Conservation (phyloP, 2,888 invertebrate genomes). For the Hypolimnas misippus region DNA sequence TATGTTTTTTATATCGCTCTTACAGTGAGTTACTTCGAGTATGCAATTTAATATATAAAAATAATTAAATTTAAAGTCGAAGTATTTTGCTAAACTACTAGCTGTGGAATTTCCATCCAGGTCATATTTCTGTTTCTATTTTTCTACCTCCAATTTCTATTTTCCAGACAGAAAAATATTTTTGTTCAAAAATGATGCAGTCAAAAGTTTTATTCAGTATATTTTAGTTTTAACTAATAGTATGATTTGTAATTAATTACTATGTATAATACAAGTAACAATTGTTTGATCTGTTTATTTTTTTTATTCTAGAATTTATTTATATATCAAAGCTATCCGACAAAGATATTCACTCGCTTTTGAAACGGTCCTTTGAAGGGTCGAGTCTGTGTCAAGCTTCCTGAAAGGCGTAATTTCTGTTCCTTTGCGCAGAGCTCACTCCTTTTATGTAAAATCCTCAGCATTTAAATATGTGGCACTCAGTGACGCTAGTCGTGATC, state of each 20-base stretch:
- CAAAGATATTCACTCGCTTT: conserved; percentile 54
- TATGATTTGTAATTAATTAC: not conserved
- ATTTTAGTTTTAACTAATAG: not conserved
- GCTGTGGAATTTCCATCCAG: too few species aligned
- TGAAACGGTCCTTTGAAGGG: conserved; percentile 50
- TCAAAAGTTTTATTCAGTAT: too few species aligned
- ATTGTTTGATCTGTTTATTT: not conserved
- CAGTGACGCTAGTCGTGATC: conserved; percentile 42
- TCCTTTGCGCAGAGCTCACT: conserved; percentile 30
- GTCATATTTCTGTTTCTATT: too few species aligned
- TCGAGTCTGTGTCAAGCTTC: conserved; percentile 53
- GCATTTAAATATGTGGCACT: conserved; percentile 35
- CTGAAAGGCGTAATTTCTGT: conserved; percentile 44
- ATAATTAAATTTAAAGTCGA: too few species aligned
- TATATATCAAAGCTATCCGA: conserved; percentile 39
- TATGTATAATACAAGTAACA: not conserved
- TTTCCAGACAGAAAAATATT: too few species aligned
- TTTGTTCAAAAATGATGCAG: too few species aligned
- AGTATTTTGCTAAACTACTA: too few species aligned
- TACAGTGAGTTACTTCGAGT: not conserved
- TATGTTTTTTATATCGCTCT: not conserved
- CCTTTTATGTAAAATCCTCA: conserved; percentile 25
- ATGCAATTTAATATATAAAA: not conserved
- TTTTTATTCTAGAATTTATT: not conserved
- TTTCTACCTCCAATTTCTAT: too few species aligned